Percentiles rank a stretch among this genome's conserved stretches.
Evolutionary conservation across 2,113 vertebrate species (phyloP).

Genomic region (Alaudala cheleensis): DNA sequence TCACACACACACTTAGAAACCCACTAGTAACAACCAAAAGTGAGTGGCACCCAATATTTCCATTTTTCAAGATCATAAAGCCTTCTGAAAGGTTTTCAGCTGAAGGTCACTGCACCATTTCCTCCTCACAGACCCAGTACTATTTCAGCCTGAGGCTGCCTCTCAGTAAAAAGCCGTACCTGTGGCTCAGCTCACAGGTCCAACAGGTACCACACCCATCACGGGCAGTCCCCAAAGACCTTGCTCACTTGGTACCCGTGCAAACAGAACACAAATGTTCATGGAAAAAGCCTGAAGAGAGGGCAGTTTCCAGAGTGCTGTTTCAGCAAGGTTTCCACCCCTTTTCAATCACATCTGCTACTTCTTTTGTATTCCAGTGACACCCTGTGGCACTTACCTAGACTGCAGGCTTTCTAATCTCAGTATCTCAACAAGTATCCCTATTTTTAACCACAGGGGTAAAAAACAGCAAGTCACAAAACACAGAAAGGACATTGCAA

Average conservation of each 20-base stretch:
- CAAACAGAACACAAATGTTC: neutral
- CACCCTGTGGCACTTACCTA: conserved; percentile 26
- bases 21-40: accelerated
- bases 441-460: neutral
- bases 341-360: neutral
- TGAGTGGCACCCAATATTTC: neutral
- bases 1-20: neutral
- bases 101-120: neutral
- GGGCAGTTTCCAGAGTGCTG: neutral
- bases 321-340: neutral
- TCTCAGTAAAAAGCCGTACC: neutral
- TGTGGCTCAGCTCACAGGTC: neutral
- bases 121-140: neutral
- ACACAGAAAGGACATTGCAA: neutral
- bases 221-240: neutral
- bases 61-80: neutral
- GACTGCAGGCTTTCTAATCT: neutral
- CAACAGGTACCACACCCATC: neutral
- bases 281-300: neutral
- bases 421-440: no score
- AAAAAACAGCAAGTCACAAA: neutral
- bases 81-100: neutral
- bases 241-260: neutral
- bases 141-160: neutral
- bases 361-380: conserved; percentile 22